Conservation (phyloP, 2,113 vertebrate genomes). For the cattle (Bos taurus) region ARS-UCD2.0 NC_037329.1:93310501-93311000, state of each 20-base stretch:
- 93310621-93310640: not conserved
- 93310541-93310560: constrained; percentile 3
- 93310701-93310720: not conserved
- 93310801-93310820: not conserved
- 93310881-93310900: not conserved
- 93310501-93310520: not conserved
- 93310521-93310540: not conserved
- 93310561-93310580: not conserved
- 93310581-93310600: not conserved
- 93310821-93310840: not conserved
- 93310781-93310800: not conserved
- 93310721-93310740: not conserved
- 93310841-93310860: not conserved
- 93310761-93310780: not conserved
- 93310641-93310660: not conserved
- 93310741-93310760: not conserved
- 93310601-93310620: not conserved
- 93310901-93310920: not conserved
- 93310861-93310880: not conserved
- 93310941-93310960: not conserved
- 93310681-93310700: not conserved
- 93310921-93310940: not conserved
- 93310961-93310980: not conserved
- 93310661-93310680: not conserved
- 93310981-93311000: not conserved